These are phyloP conservation scores for Meloe dianella DNA, from an alignment of 2,888 invertebrate species.

Conservation along the genomic window DNA sequence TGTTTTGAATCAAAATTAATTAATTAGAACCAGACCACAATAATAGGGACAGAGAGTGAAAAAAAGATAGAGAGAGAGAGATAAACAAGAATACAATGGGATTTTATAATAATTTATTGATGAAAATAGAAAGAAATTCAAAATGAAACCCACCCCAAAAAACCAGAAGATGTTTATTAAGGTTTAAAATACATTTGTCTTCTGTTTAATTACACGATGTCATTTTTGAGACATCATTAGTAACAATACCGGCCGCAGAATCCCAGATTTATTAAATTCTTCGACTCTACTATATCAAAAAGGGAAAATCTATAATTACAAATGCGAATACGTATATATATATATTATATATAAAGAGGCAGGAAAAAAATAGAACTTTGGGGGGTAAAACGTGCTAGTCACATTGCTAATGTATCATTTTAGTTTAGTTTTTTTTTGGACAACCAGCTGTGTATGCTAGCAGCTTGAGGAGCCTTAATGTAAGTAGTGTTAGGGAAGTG, in stretches of 20 bases:
- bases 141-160: conserved; percentile 25
- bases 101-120: conserved; percentile 39
- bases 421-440: conserved; percentile 42
- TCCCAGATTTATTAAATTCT: conserved; percentile 23
- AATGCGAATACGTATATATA: conserved; percentile 49
- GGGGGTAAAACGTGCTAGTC: conserved; percentile 56
- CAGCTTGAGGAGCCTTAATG: conserved; percentile 46
- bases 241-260: not conserved
- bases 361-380: conserved; percentile 50
- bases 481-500: conserved; percentile 30
- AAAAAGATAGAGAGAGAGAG: not conserved
- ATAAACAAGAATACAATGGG: conserved; percentile 38
- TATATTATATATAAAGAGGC: too few relatives aligned
- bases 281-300: conserved; percentile 29
- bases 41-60: conserved; percentile 46
- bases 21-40: conserved; percentile 58
- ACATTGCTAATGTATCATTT: conserved; percentile 58
- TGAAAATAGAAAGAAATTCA: conserved; percentile 19
- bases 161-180: conserved; percentile 49
- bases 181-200: conserved; percentile 48
- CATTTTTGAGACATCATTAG: conserved; percentile 38
- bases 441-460: conserved; percentile 53
- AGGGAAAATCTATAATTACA: conserved; percentile 52
- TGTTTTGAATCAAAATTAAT: conserved; percentile 50
- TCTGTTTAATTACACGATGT: conserved; percentile 53